These are phyloP conservation scores for Amphiprion ocellaris DNA, from an alignment of 2,113 vertebrate genomes.

Conservation along the genomic window DNA sequence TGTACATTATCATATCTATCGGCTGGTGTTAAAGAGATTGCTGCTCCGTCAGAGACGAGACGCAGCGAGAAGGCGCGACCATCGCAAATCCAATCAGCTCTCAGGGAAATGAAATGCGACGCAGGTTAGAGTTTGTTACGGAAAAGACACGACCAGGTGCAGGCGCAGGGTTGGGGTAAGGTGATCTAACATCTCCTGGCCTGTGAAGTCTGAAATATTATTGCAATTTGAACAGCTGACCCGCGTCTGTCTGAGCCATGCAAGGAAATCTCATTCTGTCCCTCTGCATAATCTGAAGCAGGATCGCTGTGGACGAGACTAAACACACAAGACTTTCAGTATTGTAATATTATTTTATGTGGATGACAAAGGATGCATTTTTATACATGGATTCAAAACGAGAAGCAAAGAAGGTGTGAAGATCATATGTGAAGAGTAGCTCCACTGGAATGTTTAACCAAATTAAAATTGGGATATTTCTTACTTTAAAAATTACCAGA, in stretches of 20 bases:
- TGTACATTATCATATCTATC: constrained; percentile 83
- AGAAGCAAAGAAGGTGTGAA: background rate
- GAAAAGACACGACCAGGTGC: constrained; percentile 65
- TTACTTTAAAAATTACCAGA: too few species aligned
- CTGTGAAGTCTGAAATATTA: constrained; percentile 63
- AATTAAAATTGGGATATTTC: too few species aligned
- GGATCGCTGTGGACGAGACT: constrained; percentile 40
- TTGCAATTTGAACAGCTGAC: constrained; percentile 76
- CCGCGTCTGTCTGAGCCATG: constrained; percentile 38
- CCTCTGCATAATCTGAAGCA: constrained; percentile 64
- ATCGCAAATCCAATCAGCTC: constrained; percentile 84
- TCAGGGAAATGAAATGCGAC: constrained; percentile 81
- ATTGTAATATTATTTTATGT: constrained; percentile 44
- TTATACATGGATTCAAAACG: background rate
- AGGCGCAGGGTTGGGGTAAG: constrained; percentile 25
- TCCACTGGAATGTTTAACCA: too few species aligned
- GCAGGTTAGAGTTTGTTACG: constrained; percentile 74
- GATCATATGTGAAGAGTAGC: too few species aligned
- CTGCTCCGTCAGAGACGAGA: constrained; percentile 64
- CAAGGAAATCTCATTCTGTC: constrained; percentile 62
- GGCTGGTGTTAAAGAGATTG: constrained; percentile 78
- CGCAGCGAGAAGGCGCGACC: constrained; percentile 56
- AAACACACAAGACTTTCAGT: constrained; percentile 54
- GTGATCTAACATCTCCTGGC: constrained; percentile 69
- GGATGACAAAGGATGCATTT: constrained; percentile 12